These are phyloP conservation scores for Sebastes paucispinis DNA, from an alignment of 2,797 vertebrate genomes.

Conservation along the genomic window DNA sequence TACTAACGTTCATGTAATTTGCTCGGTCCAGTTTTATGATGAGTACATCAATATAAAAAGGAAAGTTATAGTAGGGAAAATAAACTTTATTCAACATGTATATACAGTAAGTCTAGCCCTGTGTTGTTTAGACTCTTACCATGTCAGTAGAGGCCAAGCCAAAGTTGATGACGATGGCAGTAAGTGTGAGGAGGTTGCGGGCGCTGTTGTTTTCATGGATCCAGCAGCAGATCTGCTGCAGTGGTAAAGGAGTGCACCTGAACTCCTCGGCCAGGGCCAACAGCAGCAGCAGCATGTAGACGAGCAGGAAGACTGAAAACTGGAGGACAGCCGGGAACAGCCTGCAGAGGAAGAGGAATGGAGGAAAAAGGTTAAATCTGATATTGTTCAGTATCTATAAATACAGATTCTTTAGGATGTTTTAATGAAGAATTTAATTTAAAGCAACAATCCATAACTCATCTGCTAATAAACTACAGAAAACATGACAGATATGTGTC, in stretches of 20 bases:
- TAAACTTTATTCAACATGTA: neutral
- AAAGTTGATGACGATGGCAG: constrained; percentile 79
- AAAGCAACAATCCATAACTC: neutral
- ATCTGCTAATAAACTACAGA: neutral
- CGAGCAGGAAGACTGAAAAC: constrained; percentile 74
- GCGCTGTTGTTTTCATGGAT: constrained; percentile 84
- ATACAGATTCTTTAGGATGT: neutral
- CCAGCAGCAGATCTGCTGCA: constrained; percentile 81
- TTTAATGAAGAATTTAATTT: neutral
- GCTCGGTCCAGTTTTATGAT: neutral
- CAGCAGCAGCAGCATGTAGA: constrained; percentile 77
- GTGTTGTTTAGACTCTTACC: constrained; percentile 58
- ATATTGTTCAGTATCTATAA: neutral
- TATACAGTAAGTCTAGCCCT: neutral
- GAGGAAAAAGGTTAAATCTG: no score
- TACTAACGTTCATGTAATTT: neutral
- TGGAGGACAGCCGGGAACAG: constrained; percentile 68
- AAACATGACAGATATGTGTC: neutral
- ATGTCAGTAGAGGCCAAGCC: constrained; percentile 76
- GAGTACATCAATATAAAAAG: neutral
- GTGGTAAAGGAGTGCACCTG: constrained; percentile 57
- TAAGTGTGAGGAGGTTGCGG: constrained; percentile 79
- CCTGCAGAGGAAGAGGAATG: constrained; percentile 41
- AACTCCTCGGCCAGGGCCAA: constrained; percentile 82
- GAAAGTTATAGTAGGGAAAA: neutral